These are phyloP conservation scores for Indicator maculatus DNA, from an alignment of 2,113 vertebrate species.

Conservation along the genomic window DNA sequence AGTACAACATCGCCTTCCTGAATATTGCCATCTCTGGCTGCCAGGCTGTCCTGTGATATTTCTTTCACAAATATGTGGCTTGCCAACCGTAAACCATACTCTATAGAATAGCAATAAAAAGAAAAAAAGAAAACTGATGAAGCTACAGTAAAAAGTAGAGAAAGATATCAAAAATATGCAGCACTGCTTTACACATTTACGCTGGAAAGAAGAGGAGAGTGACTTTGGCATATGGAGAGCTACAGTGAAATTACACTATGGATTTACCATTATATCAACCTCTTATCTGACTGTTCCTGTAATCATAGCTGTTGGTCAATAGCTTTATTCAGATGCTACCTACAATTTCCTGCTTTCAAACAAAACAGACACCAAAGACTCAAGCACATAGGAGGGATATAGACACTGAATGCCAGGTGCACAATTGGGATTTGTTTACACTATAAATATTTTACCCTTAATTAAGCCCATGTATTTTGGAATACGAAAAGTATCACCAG, in stretches of 20 bases:
- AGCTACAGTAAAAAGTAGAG: background rate
- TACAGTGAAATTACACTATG: background rate
- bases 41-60: conserved; percentile 98
- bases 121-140: background rate
- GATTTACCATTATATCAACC: background rate
- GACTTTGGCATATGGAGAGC: background rate
- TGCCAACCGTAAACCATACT: conserved; percentile 97
- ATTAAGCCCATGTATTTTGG: background rate
- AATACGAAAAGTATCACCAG: background rate
- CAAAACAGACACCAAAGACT: background rate
- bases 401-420: background rate
- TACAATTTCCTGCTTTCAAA: background rate
- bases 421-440: background rate
- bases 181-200: background rate
- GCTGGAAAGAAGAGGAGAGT: background rate
- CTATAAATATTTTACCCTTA: background rate
- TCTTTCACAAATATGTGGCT: conserved; percentile 99
- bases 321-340: background rate
- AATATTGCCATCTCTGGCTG: conserved; percentile 97
- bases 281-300: background rate
- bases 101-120: conserved; percentile 60
- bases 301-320: background rate
- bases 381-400: background rate
- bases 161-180: conserved; percentile 50
- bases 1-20: conserved; percentile 98